Base-by-base conservation (phyloP, 2,888 invertebrate genomes). In the Agonum fuliginosum region DNA sequence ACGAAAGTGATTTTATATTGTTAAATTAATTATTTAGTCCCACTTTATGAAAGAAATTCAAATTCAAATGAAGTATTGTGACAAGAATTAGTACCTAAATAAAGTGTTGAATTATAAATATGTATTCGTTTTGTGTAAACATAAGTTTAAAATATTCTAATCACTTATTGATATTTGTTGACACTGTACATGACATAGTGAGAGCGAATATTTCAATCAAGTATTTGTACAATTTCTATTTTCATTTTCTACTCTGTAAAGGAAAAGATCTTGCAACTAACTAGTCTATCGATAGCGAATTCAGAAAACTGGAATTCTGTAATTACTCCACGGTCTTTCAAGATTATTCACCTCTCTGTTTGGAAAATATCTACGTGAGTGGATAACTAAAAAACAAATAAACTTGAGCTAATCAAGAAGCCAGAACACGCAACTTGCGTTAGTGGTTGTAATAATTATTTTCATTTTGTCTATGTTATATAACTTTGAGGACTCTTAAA, bases 271-370 rank as follows among this genome's bases (percentile, higher is more conserved):
- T 67, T 41, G 6, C n/a, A n/a, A n/a, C 12, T 20, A 41, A 41
- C 67, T 41, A 67, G 67, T 67, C 19, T 41, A 41, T 43, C 27
- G 65, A 67, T 67, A 67, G 75, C 34, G 30, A 46, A 30, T 75
- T 67, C 65, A 62, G 62, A 43, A 65, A 58, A 74, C 62, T 62
- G 46, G 74, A 74, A 62, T 75, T 51, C 37, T 37, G 22, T 48
- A 67, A 75, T 62, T 75, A 67, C 51, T 30, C 30, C 34, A 30
- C 34, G 46, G 43, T 75, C 48, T 67, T 67, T 48, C 22, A 20
- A 75, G 67, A 67, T 67, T 75, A 75, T 75, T 75, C 65, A 75
- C 65, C 75, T 75, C 75, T 67, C 8, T 70, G 46, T 70, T 70
- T 46, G 41, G 22, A 72, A 72, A 72, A 74, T 43, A 62, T 65